Percentiles rank a stretch among this genome's conserved stretches.
phyloP scores from a whole-genome alignment of 1,140 invertebrate genomes.

The Triops cancriformis region DNA sequence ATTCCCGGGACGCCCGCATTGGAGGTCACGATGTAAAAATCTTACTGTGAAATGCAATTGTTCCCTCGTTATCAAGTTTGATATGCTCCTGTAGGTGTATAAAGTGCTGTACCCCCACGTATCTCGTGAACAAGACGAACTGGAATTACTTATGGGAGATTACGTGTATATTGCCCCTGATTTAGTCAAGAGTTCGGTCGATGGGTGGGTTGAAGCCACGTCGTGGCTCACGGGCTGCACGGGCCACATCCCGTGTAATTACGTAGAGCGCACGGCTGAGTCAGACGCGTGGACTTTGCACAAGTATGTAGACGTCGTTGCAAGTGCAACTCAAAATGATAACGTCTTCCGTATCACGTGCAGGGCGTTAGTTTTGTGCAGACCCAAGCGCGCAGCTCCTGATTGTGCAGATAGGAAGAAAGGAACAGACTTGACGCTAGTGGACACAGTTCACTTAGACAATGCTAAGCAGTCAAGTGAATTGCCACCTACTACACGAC shows the following conservation, averaged over 20 bases:
- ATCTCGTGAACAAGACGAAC: conserved; percentile 67
- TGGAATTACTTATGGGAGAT: conserved; percentile 75
- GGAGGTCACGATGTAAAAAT: conserved; percentile 58
- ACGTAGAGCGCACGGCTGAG: conserved; percentile 70
- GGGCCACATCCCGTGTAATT: conserved; percentile 69
- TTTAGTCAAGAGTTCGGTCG: conserved; percentile 57
- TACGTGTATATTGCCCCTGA: conserved; percentile 71
- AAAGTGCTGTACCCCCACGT: conserved; percentile 70
- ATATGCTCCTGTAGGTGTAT: conserved; percentile 50
- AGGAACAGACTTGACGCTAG: background rate
- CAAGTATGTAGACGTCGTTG: conserved; percentile 38
- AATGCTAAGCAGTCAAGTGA: background rate
- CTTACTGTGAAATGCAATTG: background rate
- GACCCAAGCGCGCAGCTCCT: background rate
- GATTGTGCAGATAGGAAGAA: background rate
- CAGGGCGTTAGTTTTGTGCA: background rate
- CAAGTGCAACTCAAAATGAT: background rate
- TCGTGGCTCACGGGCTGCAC: conserved; percentile 71
- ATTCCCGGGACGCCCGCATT: conserved; percentile 68
- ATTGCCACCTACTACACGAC: background rate
- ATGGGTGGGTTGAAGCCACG: conserved; percentile 78
- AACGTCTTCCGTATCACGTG: background rate
- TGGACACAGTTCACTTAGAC: background rate
- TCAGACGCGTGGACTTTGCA: conserved; percentile 86
- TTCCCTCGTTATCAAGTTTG: background rate